These are phyloP conservation scores for Formica selysi DNA, from an alignment of 1,140 invertebrate genomes.

Conservation along the genomic window DNA sequence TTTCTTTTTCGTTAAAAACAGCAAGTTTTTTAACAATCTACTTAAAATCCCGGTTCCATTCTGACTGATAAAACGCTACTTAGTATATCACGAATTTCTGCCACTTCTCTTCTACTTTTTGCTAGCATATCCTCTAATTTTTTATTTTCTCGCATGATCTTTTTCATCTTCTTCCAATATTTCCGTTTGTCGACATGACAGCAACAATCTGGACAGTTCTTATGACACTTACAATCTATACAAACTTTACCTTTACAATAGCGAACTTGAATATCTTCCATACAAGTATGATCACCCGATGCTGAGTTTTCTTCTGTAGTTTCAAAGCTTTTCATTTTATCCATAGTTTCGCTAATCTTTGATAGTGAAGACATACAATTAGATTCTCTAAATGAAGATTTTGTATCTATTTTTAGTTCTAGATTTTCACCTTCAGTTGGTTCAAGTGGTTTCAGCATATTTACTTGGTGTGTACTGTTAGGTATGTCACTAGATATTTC, in stretches of 20 bases:
- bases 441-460: conserved; percentile 10
- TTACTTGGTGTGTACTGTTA: conserved; percentile 15
- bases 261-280: conserved; percentile 21
- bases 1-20: conserved; percentile 3
- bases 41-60: conserved; percentile 81
- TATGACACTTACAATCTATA: conserved; percentile 57
- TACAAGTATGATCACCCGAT: conserved; percentile 19
- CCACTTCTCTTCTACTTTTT: conserved; percentile 79
- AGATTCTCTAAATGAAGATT: conserved; percentile 5
- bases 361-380: conserved; percentile 1
- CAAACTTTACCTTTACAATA: conserved; percentile 41
- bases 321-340: conserved; percentile 1
- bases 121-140: conserved; percentile 77
- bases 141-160: conserved; percentile 78
- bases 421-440: conserved; percentile 41
- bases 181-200: conserved; percentile 67
- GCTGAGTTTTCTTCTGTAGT: not conserved
- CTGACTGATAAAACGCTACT: conserved; percentile 81
- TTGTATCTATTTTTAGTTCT: not conserved
- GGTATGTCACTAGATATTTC: not conserved
- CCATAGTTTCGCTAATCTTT: not conserved
- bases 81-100: conserved; percentile 79
- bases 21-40: not conserved
- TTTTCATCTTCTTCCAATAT: conserved; percentile 78
- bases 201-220: conserved; percentile 65